Evolutionary conservation across 2,888 invertebrate species (phyloP), one percentile per base, ranked within the genome.

Genomic region (Netelia inedita): DNA sequence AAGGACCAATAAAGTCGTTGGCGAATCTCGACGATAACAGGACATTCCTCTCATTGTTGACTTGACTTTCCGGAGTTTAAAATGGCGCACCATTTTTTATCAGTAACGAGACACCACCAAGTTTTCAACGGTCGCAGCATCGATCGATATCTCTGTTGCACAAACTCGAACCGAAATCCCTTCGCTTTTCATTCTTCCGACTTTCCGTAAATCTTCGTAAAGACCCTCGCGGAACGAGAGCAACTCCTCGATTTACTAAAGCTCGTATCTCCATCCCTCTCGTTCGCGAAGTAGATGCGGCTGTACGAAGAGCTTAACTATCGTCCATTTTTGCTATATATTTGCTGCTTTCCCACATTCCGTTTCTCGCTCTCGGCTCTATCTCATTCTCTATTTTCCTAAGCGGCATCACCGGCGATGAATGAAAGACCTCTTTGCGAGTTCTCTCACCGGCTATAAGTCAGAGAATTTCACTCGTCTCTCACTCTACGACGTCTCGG

Each of bases 401-500:
- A 55, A 53, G 50, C 41, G 57, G 61, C 66, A 75, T 55, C 66
- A 16, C 65, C 50, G 65, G 71, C 71, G 71, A 35, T 69, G 35
- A 86, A 86, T 79, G 74, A 69, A 79, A 74, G 68, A 74, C 53
- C 84, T 80, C 55, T 74, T 80, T 50, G 83, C 73, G 75, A 85
- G 71, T 76, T 83, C 61, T 28, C 50, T 43, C 57, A n/a, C 68
- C 46, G 16, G 57, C n/a, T 43, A n/a, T 14, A 73, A 76, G 69
- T 73, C 85, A 41, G 57, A 71, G 57, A 75, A 28, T 57, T 79
- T 75, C 59, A 19, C 21, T 83, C 80, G 83, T 86, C 88, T 88
- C 87, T 85, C 87, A 81, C 88, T 74, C 85, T 88, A 82, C 76
- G 69, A 23, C 65, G 71, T 85, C 50, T 19, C 35, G 55, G 19